Conservation (phyloP, 1,140 invertebrate genomes). For the Drosophila jambulina region DNA sequence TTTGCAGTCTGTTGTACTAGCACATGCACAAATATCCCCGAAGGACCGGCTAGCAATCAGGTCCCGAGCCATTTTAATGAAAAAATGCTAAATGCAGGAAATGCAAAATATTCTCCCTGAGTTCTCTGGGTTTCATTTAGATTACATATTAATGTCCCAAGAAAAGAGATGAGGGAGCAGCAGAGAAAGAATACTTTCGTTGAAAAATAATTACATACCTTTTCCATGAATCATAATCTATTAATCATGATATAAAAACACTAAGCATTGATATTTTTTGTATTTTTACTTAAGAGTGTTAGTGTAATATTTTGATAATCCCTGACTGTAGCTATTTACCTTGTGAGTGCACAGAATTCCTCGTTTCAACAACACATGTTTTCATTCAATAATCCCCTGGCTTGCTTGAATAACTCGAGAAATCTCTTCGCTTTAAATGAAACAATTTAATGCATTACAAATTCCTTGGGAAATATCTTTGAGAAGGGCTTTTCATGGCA, state of each 20-base stretch:
- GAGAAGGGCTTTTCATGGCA: conserved; percentile 3
- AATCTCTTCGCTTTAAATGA: not conserved
- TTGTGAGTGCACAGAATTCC: not conserved
- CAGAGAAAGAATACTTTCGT: not conserved
- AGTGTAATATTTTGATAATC: no score
- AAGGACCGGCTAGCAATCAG: conserved; percentile 38
- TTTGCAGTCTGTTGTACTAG: conserved; percentile 48
- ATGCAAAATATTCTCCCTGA: conserved; percentile 5
- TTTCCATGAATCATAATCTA: not conserved
- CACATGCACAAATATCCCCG: conserved; percentile 38
- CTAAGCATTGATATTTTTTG: no score
- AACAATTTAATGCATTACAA: conserved; percentile 2
- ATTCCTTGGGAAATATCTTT: conserved; percentile 6
- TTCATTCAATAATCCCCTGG: not conserved
- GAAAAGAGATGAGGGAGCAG: not conserved
- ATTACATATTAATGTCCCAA: conserved; percentile 5
- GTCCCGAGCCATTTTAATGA: conserved; percentile 39
- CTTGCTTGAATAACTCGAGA: not conserved
- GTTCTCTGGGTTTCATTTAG: not conserved
- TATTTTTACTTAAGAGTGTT: no score
- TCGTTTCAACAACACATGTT: not conserved
- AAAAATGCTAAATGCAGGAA: conserved; percentile 33
- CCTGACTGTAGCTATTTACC: not conserved
- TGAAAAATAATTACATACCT: not conserved
- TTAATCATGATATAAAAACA: not conserved